Conservation (phyloP, 1,140 invertebrate species). For the Brachionus calyciflorus region DNA sequence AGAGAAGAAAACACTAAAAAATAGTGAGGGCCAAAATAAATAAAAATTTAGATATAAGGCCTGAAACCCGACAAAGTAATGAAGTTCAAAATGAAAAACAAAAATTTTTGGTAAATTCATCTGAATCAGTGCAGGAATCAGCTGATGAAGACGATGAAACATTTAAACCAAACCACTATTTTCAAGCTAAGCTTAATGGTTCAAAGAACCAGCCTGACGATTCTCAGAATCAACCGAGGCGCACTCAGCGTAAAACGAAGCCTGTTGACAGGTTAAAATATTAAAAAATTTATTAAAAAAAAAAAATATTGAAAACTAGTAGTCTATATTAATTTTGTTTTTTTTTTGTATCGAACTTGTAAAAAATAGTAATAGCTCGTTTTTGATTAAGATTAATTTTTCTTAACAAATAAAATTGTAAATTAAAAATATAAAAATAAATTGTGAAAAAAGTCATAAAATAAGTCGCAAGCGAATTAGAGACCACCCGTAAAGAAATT, state of each 20-base stretch:
- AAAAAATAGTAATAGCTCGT: too few species aligned
- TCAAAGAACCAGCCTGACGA: neutral
- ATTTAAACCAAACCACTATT: conserved; percentile 12
- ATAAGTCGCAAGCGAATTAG: too few species aligned
- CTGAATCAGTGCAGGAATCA: conserved; percentile 9
- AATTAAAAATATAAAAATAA: too few species aligned
- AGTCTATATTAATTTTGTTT: neutral
- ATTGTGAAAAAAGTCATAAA: too few species aligned
- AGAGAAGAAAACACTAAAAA: neutral
- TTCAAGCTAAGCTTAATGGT: too few species aligned
- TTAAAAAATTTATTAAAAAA: neutral
- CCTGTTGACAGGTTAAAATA: neutral
- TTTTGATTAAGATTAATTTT: too few species aligned
- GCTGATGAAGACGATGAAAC: neutral
- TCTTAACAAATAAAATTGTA: too few species aligned
- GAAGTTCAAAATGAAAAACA: neutral
- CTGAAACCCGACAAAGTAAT: neutral
- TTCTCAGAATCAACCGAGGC: neutral
- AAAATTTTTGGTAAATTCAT: too few species aligned
- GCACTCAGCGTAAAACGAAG: neutral
- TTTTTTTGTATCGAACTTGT: neutral
- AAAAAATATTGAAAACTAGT: neutral
- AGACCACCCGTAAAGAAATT: too few species aligned
- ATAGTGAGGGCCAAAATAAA: too few species aligned
- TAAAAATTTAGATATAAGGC: too few species aligned